Evolutionary conservation across 2,113 vertebrate species (phyloP).

Genomic region (Hucho hucho): DNA sequence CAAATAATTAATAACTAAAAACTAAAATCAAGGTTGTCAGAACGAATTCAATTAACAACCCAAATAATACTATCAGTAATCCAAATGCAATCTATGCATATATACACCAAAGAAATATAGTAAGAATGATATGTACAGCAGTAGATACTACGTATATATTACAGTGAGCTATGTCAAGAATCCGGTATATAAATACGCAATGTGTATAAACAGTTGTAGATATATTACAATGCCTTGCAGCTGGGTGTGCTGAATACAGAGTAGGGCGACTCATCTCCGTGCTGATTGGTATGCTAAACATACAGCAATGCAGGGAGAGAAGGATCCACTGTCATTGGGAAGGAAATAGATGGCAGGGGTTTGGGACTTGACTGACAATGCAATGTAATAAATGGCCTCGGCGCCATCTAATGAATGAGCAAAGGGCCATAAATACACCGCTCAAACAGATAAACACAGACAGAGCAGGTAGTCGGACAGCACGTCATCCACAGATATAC

Average conservation of each 20-base stretch:
- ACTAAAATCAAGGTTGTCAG: no score
- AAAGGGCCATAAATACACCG: conserved; percentile 31
- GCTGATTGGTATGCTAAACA: conserved; percentile 52
- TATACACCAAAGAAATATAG: no score
- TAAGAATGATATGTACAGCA: no score
- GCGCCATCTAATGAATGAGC: conserved; percentile 37
- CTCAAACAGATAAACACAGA: conserved; percentile 53
- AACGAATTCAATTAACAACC: no score
- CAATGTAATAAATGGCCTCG: conserved; percentile 58
- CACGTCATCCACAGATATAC: neutral
- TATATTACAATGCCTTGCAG: no score
- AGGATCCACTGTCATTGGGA: neutral
- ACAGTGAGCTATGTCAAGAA: no score
- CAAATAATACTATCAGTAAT: no score
- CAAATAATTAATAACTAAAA: no score
- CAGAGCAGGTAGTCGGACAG: conserved; percentile 9
- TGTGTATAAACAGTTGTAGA: no score
- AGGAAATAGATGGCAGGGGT: conserved; percentile 46
- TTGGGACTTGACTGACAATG: conserved; percentile 57
- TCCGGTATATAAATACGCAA: no score
- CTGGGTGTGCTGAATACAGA: conserved; percentile 38
- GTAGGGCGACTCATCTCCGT: conserved; percentile 29
- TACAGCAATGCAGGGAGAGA: conserved; percentile 15
- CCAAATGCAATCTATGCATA: no score
- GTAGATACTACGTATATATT: no score